Base-by-base conservation (phyloP, 2,888 invertebrate species). In the Heliconius aoede region DNA sequence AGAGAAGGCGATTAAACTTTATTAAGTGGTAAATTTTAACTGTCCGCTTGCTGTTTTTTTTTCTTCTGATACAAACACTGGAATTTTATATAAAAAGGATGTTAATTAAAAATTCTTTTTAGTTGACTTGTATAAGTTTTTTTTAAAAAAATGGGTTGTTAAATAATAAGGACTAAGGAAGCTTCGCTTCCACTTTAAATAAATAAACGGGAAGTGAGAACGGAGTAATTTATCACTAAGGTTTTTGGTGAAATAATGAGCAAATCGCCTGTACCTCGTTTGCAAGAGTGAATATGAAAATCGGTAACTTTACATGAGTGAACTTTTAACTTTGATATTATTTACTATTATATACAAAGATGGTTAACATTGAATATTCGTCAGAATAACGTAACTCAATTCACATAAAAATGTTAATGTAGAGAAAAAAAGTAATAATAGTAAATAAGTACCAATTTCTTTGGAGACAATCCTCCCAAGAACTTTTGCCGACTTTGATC, bases 31-130 rank as follows among this genome's bases (percentile, higher is more conserved):
- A n/a, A n/a, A n/a, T n/a, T n/a, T n/a, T n/a, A n/a, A n/a, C n/a
- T n/a, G n/a, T n/a, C n/a, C n/a, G n/a, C n/a, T 65, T 40, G n/a
- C 65, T 40, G 24, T 40, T 65, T 65, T 64, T 64, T 65, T 65
- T 65, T 64, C 36, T 65, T 64, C 36, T 65, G n/a, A 24, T 36
- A 65, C 65, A 69, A 32, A 32, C 8, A 51, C n/a, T 55, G 7
- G 15, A 24, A 4, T 24, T 36, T 24, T 65, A 13, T 36, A 40
- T 5, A 24, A n/a, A 26, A 15, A 24, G 13, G 15, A 26, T 8
- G 36, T 40, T 40, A 18, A 65, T 24, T 36, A 65, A n/a, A 65
- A 40, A 15, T 4, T 5, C 11, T 65, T 36, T 24, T 36, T 24
- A 24, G 2, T 13, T 30, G 11, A n/a, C 11, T n/a, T 46, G 5